Evolutionary conservation across 2,888 invertebrate species (phyloP).

Genomic region (Caenorhabditis uteleia): DNA sequence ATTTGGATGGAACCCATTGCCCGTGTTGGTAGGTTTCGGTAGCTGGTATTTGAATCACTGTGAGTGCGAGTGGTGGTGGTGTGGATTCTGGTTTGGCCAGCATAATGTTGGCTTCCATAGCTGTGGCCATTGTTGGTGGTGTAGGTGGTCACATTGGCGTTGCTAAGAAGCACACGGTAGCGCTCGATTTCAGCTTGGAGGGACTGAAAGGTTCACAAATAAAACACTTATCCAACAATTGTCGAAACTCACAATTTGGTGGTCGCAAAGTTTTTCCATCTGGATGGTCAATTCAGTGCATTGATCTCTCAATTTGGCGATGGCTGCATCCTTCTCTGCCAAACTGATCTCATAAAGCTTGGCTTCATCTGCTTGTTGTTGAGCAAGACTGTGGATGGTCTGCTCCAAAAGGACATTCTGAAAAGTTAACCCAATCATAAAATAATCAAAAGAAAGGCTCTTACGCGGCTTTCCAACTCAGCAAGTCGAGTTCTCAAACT

Average conservation of each 20-base stretch:
- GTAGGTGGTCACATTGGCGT: conserved; percentile 35
- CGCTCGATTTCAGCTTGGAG: conserved; percentile 34
- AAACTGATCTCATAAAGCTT: conserved; percentile 21
- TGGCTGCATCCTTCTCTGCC: conserved; percentile 21
- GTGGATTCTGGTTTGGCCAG: too few relatives aligned
- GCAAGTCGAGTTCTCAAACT: conserved; percentile 15
- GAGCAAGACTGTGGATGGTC: conserved; percentile 12
- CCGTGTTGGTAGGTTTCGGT: too few relatives aligned
- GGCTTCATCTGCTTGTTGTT: conserved; percentile 10
- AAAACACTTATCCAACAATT: neutral
- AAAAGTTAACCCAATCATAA: conserved; percentile 4
- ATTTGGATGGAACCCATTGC: too few relatives aligned
- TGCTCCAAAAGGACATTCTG: conserved; percentile 28
- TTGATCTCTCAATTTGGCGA: conserved; percentile 24
- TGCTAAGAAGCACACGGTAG: conserved; percentile 23
- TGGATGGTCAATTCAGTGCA: conserved; percentile 33
- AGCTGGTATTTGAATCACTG: too few relatives aligned
- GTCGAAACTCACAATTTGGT: conserved; percentile 18
- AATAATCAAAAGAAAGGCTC: neutral
- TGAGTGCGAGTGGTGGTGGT: too few relatives aligned
- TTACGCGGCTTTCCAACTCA: conserved; percentile 31
- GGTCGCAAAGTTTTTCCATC: conserved; percentile 35
- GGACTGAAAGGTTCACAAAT: conserved; percentile 24
- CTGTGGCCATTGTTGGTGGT: conserved; percentile 2
- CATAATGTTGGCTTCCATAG: neutral